Conservation (phyloP, 2,113 vertebrate genomes). For the Cygnus atratus region DNA sequence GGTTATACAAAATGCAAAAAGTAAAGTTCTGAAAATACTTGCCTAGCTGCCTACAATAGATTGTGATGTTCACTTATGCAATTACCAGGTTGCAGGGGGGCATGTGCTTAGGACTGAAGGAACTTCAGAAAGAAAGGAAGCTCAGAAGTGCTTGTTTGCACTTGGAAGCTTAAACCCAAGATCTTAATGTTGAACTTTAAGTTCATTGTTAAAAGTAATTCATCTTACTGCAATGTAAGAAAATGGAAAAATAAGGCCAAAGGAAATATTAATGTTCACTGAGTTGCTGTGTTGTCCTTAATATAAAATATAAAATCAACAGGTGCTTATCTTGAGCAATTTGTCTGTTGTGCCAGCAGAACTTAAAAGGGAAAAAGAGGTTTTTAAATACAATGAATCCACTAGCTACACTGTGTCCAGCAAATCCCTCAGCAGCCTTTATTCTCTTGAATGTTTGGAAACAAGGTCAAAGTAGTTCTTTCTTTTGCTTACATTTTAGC, state of each 20-base stretch:
- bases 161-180: not conserved
- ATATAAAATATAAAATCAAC: not conserved
- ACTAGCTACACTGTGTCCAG: not conserved
- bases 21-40: not conserved
- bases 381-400: not conserved
- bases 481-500: not conserved
- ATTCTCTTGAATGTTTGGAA: not conserved
- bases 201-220: not conserved
- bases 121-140: not conserved
- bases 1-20: not conserved
- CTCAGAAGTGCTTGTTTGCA: rapidly evolving
- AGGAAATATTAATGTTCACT: not conserved
- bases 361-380: not conserved
- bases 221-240: not conserved
- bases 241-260: not conserved
- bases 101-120: not conserved
- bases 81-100: not conserved
- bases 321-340: not conserved
- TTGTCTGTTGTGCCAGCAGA: not conserved
- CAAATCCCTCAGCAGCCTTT: not conserved
- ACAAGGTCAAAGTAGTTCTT: not conserved
- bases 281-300: not conserved
- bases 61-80: not conserved
- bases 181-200: not conserved
- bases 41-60: not conserved